Base-by-base conservation (phyloP, 2,797 vertebrate species). In the Naso thynnoides region DNA sequence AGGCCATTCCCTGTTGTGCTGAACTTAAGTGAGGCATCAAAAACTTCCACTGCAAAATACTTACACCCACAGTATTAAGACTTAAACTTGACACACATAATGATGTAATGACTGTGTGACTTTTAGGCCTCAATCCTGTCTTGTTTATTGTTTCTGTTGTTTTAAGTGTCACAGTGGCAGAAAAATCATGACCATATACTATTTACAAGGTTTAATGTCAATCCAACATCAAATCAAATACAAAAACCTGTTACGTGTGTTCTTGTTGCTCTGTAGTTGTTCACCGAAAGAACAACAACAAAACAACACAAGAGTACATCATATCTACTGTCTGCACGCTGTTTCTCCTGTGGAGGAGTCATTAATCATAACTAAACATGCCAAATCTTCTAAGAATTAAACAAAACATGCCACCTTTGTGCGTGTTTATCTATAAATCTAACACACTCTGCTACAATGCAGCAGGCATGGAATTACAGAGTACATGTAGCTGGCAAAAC, bases 341-440 rank as follows among this genome's bases (percentile, higher is more conserved):
- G 70, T 79, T 83, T 55, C 75, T 90, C 81, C 77, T 27, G 73
- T 62, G 59, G 82, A 88, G 81, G 47, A 81, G 72, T 88, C 86
- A 83, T 93, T 92, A 92, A 92, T 92, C 89, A 89, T 27, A 86
- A 86, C 82, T 89, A 87, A 93, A 88, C 89, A 84, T 56, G 55
- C 56, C 63, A 66, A 77, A 79, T 85, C 83, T 83, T 82, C 74
- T 60, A 73, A 81, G 73, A 89, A 89, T 86, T 86, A 87, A 89
- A 92, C 87, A 89, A 89, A 87, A 89, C 87, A 86, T 55, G 56
- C 55, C 69, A 79, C 88, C 78, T 91, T 83, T 87, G 79, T 81
- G 80, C 11, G 33, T 88, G 81, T 88, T 87, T 85, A 74, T 81
- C 87, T 82, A 63, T 74, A 63, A 88, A 89, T 81, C 79, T 62